A percentile compares a stretch with the other conserved stretches of the same genome.
phyloP scores from a whole-genome alignment of 1,140 invertebrate species.

The Ceratina calcarata region DNA sequence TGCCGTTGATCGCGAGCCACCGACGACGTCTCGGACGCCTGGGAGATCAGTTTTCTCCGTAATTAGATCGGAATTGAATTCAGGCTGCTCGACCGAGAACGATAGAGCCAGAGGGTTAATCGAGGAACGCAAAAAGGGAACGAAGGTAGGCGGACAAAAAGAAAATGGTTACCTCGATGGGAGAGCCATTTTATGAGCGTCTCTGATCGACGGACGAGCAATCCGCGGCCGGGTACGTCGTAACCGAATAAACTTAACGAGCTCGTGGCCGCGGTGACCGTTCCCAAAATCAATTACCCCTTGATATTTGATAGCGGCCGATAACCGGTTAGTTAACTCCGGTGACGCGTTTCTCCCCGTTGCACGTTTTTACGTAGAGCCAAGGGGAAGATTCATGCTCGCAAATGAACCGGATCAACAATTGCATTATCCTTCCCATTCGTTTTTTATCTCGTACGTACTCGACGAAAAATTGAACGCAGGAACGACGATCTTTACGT shows the following conservation, averaged over 20 bases:
- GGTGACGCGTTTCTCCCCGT: slow-evolving; percentile 11
- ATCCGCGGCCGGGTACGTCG: slow-evolving; percentile 29
- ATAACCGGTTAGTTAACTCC: slow-evolving; percentile 44
- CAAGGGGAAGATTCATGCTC: no score
- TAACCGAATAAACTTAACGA: slow-evolving; percentile 53
- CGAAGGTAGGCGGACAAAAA: neutral
- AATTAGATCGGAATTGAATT: slow-evolving; percentile 65
- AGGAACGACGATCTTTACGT: neutral
- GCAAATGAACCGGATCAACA: no score
- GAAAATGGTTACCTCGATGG: slow-evolving; percentile 20
- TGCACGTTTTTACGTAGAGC: neutral
- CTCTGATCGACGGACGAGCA: slow-evolving; percentile 22
- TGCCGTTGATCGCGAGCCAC: slow-evolving; percentile 18
- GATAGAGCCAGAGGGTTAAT: slow-evolving; percentile 48
- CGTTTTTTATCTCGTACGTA: no score
- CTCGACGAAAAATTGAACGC: no score
- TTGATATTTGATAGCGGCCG: slow-evolving; percentile 41
- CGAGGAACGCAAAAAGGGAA: slow-evolving; percentile 39
- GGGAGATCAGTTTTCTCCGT: slow-evolving; percentile 59
- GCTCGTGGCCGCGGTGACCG: slow-evolving; percentile 27
- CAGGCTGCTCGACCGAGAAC: slow-evolving; percentile 53
- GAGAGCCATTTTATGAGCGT: slow-evolving; percentile 28
- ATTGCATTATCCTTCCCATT: no score
- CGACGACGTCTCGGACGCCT: slow-evolving; percentile 18
- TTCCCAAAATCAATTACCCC: slow-evolving; percentile 44